Evolutionary conservation across 1,140 invertebrate genomes (phyloP), one percentile per base, ranked within the genome.

Genomic region (Gryllus bimaculatus): DNA sequence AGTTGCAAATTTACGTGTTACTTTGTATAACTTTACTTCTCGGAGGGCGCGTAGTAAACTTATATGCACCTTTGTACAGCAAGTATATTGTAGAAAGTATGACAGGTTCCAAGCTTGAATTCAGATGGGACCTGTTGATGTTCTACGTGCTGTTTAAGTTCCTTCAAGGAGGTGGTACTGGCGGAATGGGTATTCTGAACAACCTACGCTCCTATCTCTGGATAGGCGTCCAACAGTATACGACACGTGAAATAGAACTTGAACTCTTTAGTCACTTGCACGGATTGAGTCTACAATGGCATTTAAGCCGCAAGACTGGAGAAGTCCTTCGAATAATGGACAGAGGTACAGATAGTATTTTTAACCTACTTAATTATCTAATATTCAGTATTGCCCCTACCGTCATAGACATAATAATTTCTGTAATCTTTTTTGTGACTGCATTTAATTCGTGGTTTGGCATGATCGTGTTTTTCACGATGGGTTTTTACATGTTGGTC

Each of bases 181-280:
- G 95, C 13, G 90, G 92, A n/a, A 95, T 95, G 93, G 97, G 97
- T 21, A 87, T 98, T 74, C 87, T 99, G 13, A 98, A 97, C 85
- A 98, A 97, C 86, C 82, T 98, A 4, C 89, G 97, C 74, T 92
- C 93, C 5, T 96, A 96, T 84, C 86, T 99, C 8, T 99, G 97
- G 97, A 98, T 98, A 83, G 89, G 90, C 81, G 94, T 99, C 75
- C 95, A 98, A 82, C 97, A 99, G 84, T 98, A 96, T 83, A 98
- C 97, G 5, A 97, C 95, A 8, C 89, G 95, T 80, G 94, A 96
- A 87, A 90, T 98, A 54, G 93, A 98, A 87, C 85, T 94, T 78
- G 90, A 93, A 84, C 85, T 97, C 18, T 96, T 95, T 84, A 88
- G 89, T 49, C 96, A 98, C 87, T 88, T 98, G 47, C 97, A 98